Base-by-base conservation (phyloP, 2,888 invertebrate genomes). In the Plutella xylostella region DNA sequence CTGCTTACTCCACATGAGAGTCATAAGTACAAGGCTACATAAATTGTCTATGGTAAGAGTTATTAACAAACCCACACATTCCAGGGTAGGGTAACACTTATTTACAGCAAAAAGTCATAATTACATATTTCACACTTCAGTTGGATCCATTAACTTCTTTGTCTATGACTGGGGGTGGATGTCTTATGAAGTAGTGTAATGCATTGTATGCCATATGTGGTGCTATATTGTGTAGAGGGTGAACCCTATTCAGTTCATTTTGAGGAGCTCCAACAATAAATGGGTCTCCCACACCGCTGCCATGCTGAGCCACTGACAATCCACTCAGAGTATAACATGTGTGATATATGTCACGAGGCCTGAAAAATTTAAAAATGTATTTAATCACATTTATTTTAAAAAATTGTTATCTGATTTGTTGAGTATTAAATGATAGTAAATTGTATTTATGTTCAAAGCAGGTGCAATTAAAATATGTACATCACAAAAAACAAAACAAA, bases 301-400 rank as follows among this genome's bases (percentile, higher is more conserved):
- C 82, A 69, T 94, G 92, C 68, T 99, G 99, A 2, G 98, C 93
- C 48, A 98, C 88, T 14, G 98, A 93, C 38, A 99, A 84, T 3
- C 99, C 99, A 75, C 97, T 96, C 39, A 99, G 80, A 1, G 93
- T 91, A 66, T 99, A 99, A 74, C 98, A 98, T 0, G 98, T 97
- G 74, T 99, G 99, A 72, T 99, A 99, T 53, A 93, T 89, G 82
- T 99, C 99, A 56, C 92, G 86, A 41, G 88, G 87, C 65, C 94
- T 94, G 77, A 83, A 80, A 52, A 73, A 56, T 25, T 33, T n/a
- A 21, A 15, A 34, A 38, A 40, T 7, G 34, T 21, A 28, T 28
- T 28, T 12, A n/a, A 4, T 28, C n/a, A 28, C 9, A 2, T 6
- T 28, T 12, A 28, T 38, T 2, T 19, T 31, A 28, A 35, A 15